Percentiles rank a stretch among this genome's conserved stretches.
phyloP scores from a whole-genome alignment of 2,797 vertebrate genomes.

The Phyllotis vaccarum region DNA sequence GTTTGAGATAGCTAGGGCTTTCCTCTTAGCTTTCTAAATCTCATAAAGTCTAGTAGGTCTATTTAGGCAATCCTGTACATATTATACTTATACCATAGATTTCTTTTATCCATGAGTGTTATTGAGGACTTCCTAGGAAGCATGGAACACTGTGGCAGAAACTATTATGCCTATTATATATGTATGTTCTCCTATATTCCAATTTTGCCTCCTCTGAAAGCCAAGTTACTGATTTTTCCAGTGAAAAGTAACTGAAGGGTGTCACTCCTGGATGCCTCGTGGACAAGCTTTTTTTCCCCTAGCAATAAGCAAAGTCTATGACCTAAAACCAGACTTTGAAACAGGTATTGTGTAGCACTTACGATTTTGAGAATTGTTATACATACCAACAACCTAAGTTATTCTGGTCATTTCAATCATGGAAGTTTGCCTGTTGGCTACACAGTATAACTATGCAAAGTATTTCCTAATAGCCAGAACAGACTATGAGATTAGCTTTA shows the following conservation, averaged over 20 bases:
- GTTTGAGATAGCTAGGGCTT: neutral
- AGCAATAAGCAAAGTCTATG: neutral
- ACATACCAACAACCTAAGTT: neutral
- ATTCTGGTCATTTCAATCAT: neutral
- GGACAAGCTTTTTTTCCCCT: neutral
- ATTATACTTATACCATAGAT: neutral
- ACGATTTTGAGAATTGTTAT: neutral
- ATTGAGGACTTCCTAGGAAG: slow-evolving; percentile 5
- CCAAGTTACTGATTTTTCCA: neutral
- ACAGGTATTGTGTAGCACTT: neutral
- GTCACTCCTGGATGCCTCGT: neutral
- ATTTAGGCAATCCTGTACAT: neutral
- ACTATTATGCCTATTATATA: neutral
- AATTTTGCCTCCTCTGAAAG: neutral
- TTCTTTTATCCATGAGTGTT: neutral
- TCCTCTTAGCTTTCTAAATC: slow-evolving; percentile 40
- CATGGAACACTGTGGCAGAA: neutral
- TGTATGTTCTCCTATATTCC: neutral
- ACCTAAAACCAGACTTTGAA: neutral
- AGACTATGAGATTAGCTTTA: neutral
- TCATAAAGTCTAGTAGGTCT: neutral
- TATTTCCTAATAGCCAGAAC: neutral
- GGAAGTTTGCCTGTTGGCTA: neutral
- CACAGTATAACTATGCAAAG: neutral
- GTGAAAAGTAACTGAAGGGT: neutral